Evolutionary conservation across 2,797 vertebrate genomes (phyloP).

Genomic region (Cirrhinus molitorella): DNA sequence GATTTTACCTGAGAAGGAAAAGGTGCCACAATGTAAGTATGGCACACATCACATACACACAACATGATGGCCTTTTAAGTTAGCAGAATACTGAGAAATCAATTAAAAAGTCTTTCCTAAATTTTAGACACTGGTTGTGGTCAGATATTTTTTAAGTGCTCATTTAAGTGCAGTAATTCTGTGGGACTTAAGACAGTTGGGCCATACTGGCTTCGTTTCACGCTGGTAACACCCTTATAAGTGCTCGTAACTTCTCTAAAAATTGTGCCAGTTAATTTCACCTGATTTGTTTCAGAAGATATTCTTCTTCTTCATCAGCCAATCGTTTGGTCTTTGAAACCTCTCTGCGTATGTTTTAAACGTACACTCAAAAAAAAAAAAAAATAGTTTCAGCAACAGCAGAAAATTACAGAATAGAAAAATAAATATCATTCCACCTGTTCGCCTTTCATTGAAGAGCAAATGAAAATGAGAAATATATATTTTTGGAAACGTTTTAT

Average conservation of each 20-base stretch:
- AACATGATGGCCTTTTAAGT: slow-evolving; percentile 39
- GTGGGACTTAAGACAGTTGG: slow-evolving; percentile 38
- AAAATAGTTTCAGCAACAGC: slow-evolving; percentile 52
- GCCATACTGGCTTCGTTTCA: slow-evolving; percentile 19
- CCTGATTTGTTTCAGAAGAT: slow-evolving; percentile 29
- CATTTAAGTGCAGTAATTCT: slow-evolving; percentile 37
- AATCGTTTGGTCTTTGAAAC: slow-evolving; percentile 47
- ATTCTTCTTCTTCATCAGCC: slow-evolving; percentile 33
- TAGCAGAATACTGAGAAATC: slow-evolving; percentile 55
- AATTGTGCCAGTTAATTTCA: slow-evolving; percentile 17
- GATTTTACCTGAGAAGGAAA: slow-evolving; percentile 62
- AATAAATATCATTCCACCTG: slow-evolving; percentile 58
- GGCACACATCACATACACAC: slow-evolving; percentile 37
- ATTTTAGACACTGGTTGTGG: slow-evolving; percentile 36
- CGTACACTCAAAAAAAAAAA: slow-evolving; percentile 26
- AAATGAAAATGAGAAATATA: slow-evolving; percentile 28
- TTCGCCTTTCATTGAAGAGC: slow-evolving; percentile 47
- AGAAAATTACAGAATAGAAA: slow-evolving; percentile 56
- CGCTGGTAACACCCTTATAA: slow-evolving; percentile 4
- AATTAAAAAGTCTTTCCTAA: not conserved
- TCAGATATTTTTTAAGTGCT: slow-evolving; percentile 43
- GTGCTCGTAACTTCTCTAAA: slow-evolving; percentile 14
- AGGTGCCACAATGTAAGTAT: slow-evolving; percentile 31
- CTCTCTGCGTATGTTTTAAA: slow-evolving; percentile 38
- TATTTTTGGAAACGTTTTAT: slow-evolving; percentile 73